Percentiles rank a stretch among this genome's conserved stretches.
Conservation (phyloP, 2,113 vertebrate genomes). For the Mellivora capensis region DNA sequence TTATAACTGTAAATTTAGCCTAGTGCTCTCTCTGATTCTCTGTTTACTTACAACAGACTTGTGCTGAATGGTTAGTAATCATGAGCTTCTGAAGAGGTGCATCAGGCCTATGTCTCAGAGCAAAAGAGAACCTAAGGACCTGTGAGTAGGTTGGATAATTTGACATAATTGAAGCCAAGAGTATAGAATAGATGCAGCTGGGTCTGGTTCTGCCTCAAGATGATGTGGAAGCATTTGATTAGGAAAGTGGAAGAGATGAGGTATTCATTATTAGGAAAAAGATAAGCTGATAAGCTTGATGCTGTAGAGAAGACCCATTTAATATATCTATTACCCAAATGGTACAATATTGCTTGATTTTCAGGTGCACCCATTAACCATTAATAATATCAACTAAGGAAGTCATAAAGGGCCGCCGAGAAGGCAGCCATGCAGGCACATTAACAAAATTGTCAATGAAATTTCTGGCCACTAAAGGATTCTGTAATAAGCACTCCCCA, state of each 20-base stretch:
- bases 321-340: conserved; percentile 74
- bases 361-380: conserved; percentile 82
- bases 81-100: conserved; percentile 75
- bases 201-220: conserved; percentile 75
- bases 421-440: neutral
- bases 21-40: conserved; percentile 78
- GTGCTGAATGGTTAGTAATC: conserved; percentile 78
- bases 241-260: conserved; percentile 83
- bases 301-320: conserved; percentile 80
- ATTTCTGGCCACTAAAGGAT: neutral
- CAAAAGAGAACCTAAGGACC: conserved; percentile 78
- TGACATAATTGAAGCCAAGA: conserved; percentile 77
- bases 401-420: conserved; percentile 61
- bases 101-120: conserved; percentile 68
- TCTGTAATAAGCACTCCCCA: neutral
- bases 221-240: conserved; percentile 81
- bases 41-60: conserved; percentile 82
- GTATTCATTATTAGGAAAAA: conserved; percentile 78
- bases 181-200: conserved; percentile 80
- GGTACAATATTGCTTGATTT: conserved; percentile 83
- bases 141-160: conserved; percentile 80
- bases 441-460: conserved; percentile 48
- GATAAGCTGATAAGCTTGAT: conserved; percentile 74
- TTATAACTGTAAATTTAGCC: conserved; percentile 50
- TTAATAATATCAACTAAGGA: conserved; percentile 81